Conservation (phyloP, 1,140 invertebrate species). For the Achroia grisella region DNA sequence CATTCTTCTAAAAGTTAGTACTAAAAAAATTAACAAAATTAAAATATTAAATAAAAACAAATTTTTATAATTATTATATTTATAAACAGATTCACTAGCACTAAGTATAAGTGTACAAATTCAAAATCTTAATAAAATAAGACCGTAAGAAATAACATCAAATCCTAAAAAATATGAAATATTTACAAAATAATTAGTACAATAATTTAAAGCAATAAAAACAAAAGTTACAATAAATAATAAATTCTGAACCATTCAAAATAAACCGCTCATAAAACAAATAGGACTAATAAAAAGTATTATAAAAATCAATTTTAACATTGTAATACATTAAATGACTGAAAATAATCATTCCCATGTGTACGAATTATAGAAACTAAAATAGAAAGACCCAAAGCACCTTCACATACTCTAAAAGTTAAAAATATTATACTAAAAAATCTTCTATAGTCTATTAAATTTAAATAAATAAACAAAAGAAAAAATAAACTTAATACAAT, state of each 20-base stretch:
- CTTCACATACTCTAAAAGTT: constrained; percentile 75
- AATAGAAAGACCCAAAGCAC: constrained; percentile 74
- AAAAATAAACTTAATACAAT: constrained; percentile 73
- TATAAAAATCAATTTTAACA: constrained; percentile 56
- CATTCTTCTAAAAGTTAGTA: constrained; percentile 72
- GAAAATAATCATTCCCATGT: constrained; percentile 75
- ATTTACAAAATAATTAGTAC: constrained; percentile 42
- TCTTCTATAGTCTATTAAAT: constrained; percentile 58
- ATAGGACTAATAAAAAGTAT: constrained; percentile 56
- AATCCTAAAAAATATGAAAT: constrained; percentile 58
- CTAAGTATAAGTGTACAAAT: constrained; percentile 73
- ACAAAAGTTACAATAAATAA: constrained; percentile 45
- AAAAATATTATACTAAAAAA: constrained; percentile 76
- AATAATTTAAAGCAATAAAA: constrained; percentile 19
- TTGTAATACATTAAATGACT: constrained; percentile 70
- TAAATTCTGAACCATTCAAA: constrained; percentile 53
- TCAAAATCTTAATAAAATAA: constrained; percentile 72
- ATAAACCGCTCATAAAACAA: constrained; percentile 49
- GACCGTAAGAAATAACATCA: constrained; percentile 70
- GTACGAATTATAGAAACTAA: constrained; percentile 74
- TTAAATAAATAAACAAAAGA: constrained; percentile 68
- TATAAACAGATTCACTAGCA: constrained; percentile 65
- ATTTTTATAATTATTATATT: constrained; percentile 56
- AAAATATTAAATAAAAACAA: constrained; percentile 73
- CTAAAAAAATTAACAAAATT: constrained; percentile 73